Evolutionary conservation across 2,797 vertebrate species (phyloP).

Genomic region (Calcarius lapponicus): DNA sequence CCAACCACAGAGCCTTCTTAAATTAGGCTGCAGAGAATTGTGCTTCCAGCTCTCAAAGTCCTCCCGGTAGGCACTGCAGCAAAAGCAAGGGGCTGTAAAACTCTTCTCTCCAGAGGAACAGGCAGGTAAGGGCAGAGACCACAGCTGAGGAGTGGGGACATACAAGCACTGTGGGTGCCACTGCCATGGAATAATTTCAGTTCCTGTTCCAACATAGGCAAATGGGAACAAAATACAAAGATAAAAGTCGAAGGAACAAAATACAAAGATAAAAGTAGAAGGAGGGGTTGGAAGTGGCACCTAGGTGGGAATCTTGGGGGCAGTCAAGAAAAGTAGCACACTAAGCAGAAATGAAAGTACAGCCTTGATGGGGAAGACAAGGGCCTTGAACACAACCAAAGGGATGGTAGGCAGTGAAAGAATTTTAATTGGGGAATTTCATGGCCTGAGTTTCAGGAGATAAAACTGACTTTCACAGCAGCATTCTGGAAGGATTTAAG

Average conservation of each 20-base stretch:
- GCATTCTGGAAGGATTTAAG: conserved; percentile 33
- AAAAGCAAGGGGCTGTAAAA: background rate
- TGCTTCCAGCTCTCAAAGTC: background rate
- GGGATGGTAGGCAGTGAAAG: conserved; percentile 3
- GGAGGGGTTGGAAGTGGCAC: background rate
- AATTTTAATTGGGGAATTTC: conserved; percentile 59
- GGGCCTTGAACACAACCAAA: conserved; percentile 5
- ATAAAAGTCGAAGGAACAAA: conserved; percentile 20
- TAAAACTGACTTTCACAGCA: conserved; percentile 48
- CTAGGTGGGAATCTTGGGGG: background rate
- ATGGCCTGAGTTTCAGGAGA: conserved; percentile 31
- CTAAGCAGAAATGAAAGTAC: conserved; percentile 33
- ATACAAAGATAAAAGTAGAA: conserved; percentile 12
- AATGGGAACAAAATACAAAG: background rate
- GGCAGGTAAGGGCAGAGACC: background rate
- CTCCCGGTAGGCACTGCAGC: background rate
- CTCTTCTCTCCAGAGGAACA: background rate
- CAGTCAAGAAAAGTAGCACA: background rate
- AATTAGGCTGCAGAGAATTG: background rate
- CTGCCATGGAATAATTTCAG: background rate
- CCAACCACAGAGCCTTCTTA: background rate
- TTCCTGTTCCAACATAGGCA: background rate
- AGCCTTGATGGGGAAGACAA: conserved; percentile 21
- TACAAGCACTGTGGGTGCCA: background rate
- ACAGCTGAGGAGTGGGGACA: background rate